Percentiles rank a stretch among this genome's conserved stretches.
phyloP scores from a whole-genome alignment of 2,888 invertebrate species.

The Dryocosmus kuriphilus region DNA sequence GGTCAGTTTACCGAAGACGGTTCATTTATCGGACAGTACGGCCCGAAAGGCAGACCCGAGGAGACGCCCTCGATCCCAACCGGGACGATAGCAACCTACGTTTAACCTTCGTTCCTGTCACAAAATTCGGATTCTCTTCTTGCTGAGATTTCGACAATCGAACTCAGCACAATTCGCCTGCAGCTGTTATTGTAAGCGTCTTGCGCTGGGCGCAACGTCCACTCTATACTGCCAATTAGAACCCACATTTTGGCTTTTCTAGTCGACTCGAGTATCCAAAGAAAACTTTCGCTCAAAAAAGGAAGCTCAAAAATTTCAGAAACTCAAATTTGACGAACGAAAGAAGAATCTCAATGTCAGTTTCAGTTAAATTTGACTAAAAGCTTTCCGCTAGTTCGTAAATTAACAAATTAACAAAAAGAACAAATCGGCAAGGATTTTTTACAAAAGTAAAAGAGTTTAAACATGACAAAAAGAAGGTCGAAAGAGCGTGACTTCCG shows the following conservation, averaged over 20 bases:
- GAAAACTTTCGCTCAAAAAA: constrained; percentile 13
- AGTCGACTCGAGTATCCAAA: constrained; percentile 41
- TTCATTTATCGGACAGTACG: constrained; percentile 98
- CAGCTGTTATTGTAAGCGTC: constrained; percentile 72
- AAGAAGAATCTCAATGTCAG: constrained; percentile 8
- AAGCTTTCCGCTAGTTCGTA: neutral
- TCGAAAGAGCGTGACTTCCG: neutral
- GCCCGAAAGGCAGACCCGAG: constrained; percentile 82
- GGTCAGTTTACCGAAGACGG: constrained; percentile 98
- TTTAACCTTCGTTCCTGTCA: constrained; percentile 77
- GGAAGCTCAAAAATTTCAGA: constrained; percentile 9
- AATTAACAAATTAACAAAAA: neutral
- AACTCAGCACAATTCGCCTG: constrained; percentile 62
- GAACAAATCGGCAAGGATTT: neutral
- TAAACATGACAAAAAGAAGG: neutral
- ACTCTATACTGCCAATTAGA: constrained; percentile 76
- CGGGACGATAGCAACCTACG: constrained; percentile 83
- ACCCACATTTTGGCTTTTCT: constrained; percentile 72
- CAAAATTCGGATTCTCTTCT: constrained; percentile 52
- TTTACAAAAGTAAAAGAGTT: neutral
- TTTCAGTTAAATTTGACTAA: neutral
- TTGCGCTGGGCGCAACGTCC: constrained; percentile 77
- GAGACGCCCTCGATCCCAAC: constrained; percentile 78
- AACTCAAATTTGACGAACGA: constrained; percentile 30
- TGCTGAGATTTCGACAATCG: constrained; percentile 55